phyloP scores from a whole-genome alignment of 2,888 invertebrate species.

The Shargacucullia verbasci region DNA sequence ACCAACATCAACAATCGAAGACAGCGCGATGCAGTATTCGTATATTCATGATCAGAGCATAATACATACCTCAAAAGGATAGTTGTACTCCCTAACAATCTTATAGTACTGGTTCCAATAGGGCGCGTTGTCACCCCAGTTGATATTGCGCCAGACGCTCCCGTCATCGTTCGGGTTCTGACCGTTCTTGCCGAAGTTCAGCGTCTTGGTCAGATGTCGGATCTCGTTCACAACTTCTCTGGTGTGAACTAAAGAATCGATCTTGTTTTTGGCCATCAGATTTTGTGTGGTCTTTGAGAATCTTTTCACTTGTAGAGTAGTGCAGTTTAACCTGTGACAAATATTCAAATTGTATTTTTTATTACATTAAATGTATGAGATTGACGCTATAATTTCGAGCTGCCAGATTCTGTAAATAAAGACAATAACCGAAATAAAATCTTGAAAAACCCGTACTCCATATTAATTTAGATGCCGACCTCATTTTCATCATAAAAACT shows the following conservation, averaged over 20 bases:
- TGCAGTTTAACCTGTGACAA: conserved; percentile 78
- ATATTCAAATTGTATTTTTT: background rate
- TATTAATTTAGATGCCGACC: too few species aligned
- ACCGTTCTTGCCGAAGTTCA: conserved; percentile 72
- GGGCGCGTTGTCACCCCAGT: conserved; percentile 85
- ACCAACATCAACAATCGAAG: background rate
- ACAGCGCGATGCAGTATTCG: too few species aligned
- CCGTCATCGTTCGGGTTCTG: conserved; percentile 42
- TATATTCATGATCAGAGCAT: too few species aligned
- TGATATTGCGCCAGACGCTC: conserved; percentile 76
- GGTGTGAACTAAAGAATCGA: conserved; percentile 71
- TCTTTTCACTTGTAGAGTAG: conserved; percentile 77
- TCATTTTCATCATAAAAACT: too few species aligned
- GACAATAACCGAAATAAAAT: too few species aligned
- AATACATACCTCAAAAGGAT: conserved; percentile 79
- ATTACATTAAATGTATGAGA: too few species aligned
- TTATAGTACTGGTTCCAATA: conserved; percentile 86
- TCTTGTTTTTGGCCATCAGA: conserved; percentile 76
- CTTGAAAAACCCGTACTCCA: too few species aligned
- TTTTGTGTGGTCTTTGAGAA: conserved; percentile 81
- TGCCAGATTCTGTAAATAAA: too few species aligned
- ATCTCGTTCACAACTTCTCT: conserved; percentile 79
- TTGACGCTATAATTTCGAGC: too few species aligned
- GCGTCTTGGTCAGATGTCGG: conserved; percentile 72
- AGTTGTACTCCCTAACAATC: conserved; percentile 75